These are phyloP conservation scores for Limnodromus scolopaceus DNA, from an alignment of 2,797 vertebrate genomes.

Conservation along the genomic window DNA sequence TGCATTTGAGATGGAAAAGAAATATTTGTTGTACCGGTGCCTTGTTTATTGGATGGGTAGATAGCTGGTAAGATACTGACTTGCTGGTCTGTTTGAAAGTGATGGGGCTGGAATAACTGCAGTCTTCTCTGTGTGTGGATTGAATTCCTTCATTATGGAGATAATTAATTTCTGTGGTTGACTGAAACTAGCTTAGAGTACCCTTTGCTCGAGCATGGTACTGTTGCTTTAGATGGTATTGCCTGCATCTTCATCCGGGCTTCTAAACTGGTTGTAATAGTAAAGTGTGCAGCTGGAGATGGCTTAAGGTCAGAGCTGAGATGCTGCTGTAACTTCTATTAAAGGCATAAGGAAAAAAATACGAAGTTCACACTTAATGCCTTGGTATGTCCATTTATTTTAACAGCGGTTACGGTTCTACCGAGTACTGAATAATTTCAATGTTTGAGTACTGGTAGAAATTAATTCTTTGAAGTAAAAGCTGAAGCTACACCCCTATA, in stretches of 20 bases:
- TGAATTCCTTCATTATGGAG: background rate
- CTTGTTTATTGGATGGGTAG: background rate
- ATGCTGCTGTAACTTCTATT: background rate
- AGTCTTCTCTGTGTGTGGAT: background rate
- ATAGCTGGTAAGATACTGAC: background rate
- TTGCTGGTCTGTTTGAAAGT: background rate
- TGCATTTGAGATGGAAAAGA: background rate
- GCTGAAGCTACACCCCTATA: background rate
- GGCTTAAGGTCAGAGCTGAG: background rate
- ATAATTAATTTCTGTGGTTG: background rate
- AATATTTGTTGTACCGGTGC: background rate
- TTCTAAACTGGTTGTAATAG: background rate
- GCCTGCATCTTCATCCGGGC: background rate
- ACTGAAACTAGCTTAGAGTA: background rate
- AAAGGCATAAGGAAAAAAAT: rapidly evolving
- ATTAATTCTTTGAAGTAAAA: background rate
- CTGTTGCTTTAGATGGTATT: background rate
- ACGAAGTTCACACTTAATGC: background rate
- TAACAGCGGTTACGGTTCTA: background rate
- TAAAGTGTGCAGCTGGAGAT: background rate
- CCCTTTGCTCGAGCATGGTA: background rate
- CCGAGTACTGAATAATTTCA: background rate
- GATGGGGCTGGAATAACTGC: background rate
- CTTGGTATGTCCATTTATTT: background rate
- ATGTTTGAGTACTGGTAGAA: background rate